A percentile compares a stretch with the other conserved stretches of the same genome.
Conservation (phyloP, 2,797 vertebrate species). For the Octomys mimax region DNA sequence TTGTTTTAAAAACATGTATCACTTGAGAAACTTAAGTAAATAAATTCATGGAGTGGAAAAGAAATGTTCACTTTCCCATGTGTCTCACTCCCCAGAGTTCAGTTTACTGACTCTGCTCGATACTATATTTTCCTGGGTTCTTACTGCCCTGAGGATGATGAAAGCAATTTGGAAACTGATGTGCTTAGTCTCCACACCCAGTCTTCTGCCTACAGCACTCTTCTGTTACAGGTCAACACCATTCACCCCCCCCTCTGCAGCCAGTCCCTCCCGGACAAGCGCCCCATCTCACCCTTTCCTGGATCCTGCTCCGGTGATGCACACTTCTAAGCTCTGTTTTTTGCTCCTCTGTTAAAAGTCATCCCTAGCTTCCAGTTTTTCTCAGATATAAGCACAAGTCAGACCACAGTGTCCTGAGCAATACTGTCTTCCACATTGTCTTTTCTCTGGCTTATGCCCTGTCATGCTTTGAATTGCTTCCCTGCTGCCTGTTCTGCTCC, state of each 20-base stretch:
- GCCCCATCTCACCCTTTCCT: neutral
- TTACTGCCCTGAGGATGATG: neutral
- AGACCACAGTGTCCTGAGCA: neutral
- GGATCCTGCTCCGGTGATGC: neutral
- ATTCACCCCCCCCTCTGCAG: neutral
- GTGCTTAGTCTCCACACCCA: neutral
- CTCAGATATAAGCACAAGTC: neutral
- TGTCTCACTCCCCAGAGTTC: neutral
- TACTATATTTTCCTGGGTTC: neutral
- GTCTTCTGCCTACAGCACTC: neutral
- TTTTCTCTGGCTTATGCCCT: neutral
- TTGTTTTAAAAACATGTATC: neutral
- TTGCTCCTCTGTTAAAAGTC: neutral
- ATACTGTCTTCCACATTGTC: neutral
- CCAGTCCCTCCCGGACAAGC: neutral
- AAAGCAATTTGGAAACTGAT: neutral
- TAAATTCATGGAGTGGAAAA: neutral
- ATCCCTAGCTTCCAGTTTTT: neutral
- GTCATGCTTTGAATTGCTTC: neutral
- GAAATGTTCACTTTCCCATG: neutral
- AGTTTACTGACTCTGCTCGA: neutral
- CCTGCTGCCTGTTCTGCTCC: neutral
- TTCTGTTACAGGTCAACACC: neutral
- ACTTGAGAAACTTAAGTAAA: neutral
- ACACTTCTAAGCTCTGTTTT: neutral